Evolutionary conservation across 2,113 vertebrate genomes (phyloP).

Genomic region (Mystacornis crossleyi): DNA sequence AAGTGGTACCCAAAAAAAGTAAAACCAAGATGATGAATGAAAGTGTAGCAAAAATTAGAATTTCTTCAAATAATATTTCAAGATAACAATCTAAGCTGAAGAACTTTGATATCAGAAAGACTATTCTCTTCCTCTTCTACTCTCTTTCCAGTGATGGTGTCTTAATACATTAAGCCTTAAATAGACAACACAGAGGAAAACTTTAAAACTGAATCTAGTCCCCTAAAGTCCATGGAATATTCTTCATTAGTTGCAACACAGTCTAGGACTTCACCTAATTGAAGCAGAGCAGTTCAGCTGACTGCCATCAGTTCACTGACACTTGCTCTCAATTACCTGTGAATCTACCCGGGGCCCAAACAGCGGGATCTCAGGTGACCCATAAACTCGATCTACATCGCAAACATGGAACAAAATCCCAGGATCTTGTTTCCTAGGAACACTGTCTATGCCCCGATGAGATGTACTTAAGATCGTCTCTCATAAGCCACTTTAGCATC

Average conservation of each 20-base stretch:
- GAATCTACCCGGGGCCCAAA: neutral
- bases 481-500: neutral
- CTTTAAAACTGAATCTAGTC: neutral
- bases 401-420: neutral
- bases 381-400: neutral
- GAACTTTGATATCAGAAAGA: neutral
- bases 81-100: neutral
- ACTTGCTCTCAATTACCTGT: neutral
- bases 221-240: neutral
- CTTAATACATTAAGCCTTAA: neutral
- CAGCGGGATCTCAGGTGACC: neutral
- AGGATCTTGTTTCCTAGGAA: neutral
- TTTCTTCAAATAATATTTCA: neutral
- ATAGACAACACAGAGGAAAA: neutral
- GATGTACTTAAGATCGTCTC: neutral
- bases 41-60: neutral
- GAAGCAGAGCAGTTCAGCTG: neutral
- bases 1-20: neutral
- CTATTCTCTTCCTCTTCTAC: neutral
- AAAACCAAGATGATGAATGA: neutral
- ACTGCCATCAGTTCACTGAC: neutral
- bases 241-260: neutral
- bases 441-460: neutral
- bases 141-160: neutral
- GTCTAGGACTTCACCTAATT: neutral